Conservation (phyloP, 2,888 invertebrate species). For the Pseudanteris insignis region DNA sequence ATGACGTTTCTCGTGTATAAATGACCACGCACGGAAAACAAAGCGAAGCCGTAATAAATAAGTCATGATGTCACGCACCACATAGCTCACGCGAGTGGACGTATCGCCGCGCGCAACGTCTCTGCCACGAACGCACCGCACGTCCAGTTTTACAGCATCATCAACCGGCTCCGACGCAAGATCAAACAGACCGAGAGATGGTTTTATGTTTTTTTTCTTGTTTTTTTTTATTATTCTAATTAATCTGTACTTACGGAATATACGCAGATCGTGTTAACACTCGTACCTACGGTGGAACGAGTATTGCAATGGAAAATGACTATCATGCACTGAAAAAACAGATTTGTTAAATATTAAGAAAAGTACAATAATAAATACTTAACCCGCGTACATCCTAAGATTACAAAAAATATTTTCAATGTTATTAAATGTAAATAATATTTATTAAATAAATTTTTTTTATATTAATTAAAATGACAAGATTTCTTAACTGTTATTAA, state of each 20-base stretch:
- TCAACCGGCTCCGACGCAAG: slow-evolving; percentile 48
- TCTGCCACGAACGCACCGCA: slow-evolving; percentile 1
- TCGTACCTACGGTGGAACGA: no score
- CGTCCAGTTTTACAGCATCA: slow-evolving; percentile 50
- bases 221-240: slow-evolving; percentile 60
- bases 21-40: slow-evolving; percentile 43
- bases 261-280: slow-evolving; percentile 47
- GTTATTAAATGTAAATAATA: no score
- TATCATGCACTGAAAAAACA: no score
- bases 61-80: slow-evolving; percentile 59
- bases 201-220: no score
- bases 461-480: no score
- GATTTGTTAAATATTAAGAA: no score
- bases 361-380: no score
- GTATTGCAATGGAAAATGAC: no score
- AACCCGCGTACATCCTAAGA: no score
- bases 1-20: slow-evolving; percentile 43
- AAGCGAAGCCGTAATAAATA: slow-evolving; percentile 53
- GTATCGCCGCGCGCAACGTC: slow-evolving; percentile 22
- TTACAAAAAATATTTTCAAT: no score
- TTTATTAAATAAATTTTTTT: no score
- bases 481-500: no score
- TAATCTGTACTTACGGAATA: slow-evolving; percentile 50
- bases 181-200: slow-evolving; percentile 62
- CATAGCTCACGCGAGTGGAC: slow-evolving; percentile 55